These are phyloP conservation scores for Hiodon alosoides DNA, from an alignment of 2,113 vertebrate genomes.

Conservation along the genomic window DNA sequence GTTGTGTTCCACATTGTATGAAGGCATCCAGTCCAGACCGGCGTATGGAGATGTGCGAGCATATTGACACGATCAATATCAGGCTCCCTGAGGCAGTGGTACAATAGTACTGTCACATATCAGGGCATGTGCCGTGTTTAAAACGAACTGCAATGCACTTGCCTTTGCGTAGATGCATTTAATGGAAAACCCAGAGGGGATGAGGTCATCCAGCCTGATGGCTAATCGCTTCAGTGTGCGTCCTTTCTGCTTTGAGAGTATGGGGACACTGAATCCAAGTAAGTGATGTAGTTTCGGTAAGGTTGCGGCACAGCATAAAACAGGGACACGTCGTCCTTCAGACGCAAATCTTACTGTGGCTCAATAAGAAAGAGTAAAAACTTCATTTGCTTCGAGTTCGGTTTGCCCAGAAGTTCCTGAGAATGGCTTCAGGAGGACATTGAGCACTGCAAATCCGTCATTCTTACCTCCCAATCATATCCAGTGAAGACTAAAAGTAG, in stretches of 20 bases:
- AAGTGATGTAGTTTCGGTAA: neutral
- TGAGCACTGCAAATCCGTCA: neutral
- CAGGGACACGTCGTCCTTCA: neutral
- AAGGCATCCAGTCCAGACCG: neutral
- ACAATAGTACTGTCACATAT: neutral
- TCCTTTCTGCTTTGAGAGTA: neutral
- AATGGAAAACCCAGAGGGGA: neutral
- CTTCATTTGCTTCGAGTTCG: too few relatives aligned
- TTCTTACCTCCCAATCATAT: neutral
- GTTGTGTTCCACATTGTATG: too few relatives aligned
- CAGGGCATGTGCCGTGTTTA: neutral
- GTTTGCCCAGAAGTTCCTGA: constrained; percentile 32
- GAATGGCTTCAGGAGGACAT: neutral
- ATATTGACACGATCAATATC: neutral
- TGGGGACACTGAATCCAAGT: neutral
- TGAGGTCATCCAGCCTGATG: neutral
- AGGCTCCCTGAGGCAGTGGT: neutral
- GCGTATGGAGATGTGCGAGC: neutral
- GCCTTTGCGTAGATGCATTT: neutral
- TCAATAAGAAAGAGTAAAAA: neutral
- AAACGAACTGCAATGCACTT: neutral
- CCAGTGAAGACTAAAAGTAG: constrained; percentile 4
- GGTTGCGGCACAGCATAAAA: neutral
- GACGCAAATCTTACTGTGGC: neutral
- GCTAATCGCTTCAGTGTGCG: neutral